These are phyloP conservation scores for Oncorhynchus nerka DNA, from an alignment of 2,113 vertebrate species.

Conservation along the genomic window DNA sequence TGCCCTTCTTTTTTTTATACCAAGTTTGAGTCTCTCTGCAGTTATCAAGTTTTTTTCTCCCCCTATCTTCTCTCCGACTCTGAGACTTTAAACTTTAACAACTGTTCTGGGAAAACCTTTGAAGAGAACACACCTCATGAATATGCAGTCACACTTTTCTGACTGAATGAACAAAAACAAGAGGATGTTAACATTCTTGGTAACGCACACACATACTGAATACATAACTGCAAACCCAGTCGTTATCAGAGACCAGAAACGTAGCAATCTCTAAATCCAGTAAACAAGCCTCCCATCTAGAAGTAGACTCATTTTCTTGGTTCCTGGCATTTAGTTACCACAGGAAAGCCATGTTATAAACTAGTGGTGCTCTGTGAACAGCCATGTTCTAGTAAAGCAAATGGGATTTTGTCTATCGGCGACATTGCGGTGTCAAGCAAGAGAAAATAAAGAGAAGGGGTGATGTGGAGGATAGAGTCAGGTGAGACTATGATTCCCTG, in stretches of 20 bases:
- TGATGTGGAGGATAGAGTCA: too few relatives aligned
- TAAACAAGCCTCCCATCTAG: neutral
- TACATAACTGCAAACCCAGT: neutral
- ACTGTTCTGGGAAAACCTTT: conserved; percentile 39
- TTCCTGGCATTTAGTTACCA: neutral
- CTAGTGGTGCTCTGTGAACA: too few relatives aligned
- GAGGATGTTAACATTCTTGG: conserved; percentile 65
- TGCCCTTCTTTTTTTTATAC: neutral
- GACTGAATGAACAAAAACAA: conserved; percentile 61
- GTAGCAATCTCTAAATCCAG: neutral
- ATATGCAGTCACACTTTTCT: conserved; percentile 66
- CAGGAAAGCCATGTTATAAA: neutral
- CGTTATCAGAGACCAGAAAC: neutral
- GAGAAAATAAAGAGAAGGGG: too few relatives aligned
- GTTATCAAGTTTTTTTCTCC: neutral
- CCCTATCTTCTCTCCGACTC: neutral
- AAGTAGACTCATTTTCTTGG: too few relatives aligned
- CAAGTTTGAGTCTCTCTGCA: too few relatives aligned
- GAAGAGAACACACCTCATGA: conserved; percentile 30
- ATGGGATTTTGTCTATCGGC: too few relatives aligned
- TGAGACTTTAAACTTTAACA: conserved; percentile 44
- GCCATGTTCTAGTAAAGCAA: too few relatives aligned
- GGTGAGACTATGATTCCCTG: too few relatives aligned
- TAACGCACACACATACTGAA: conserved; percentile 39
- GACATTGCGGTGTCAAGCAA: too few relatives aligned